Conservation (phyloP, 1,140 invertebrate genomes). For the Macrobrachium nipponense region DNA sequence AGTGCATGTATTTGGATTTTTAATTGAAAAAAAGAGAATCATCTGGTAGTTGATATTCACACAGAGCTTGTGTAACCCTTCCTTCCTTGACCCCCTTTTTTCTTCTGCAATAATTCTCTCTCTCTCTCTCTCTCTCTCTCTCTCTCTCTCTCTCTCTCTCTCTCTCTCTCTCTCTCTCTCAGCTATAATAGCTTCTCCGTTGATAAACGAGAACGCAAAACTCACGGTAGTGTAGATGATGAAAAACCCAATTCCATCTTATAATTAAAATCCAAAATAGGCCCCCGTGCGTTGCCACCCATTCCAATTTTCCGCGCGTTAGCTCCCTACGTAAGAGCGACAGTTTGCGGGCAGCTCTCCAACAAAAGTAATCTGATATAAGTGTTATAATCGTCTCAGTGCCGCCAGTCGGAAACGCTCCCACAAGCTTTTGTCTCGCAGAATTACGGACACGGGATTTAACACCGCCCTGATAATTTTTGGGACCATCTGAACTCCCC, state of each 20-base stretch:
- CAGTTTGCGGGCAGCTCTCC: slow-evolving; percentile 35
- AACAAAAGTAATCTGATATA: slow-evolving; percentile 50
- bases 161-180: background rate
- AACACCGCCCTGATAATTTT: slow-evolving; percentile 38
- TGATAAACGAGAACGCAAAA: no score
- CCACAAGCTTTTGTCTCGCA: slow-evolving; percentile 36
- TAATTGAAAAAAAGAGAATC: no score
- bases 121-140: background rate
- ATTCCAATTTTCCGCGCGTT: slow-evolving; percentile 56
- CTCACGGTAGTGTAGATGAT: slow-evolving; percentile 2
- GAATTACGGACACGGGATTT: slow-evolving; percentile 36
- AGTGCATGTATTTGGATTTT: no score
- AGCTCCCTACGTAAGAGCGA: slow-evolving; percentile 25
- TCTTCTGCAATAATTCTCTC: background rate
- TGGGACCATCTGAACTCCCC: background rate
- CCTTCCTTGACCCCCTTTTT: background rate
- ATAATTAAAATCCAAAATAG: slow-evolving; percentile 47
- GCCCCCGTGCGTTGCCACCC: slow-evolving; percentile 20
- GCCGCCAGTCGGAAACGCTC: slow-evolving; percentile 38
- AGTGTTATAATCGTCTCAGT: slow-evolving; percentile 54
- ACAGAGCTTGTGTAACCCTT: background rate
- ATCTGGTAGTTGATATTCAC: background rate
- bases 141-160: background rate
- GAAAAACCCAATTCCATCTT: slow-evolving; percentile 38
- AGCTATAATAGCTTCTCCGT: no score